These are phyloP conservation scores for Melieria picta DNA, from an alignment of 2,888 invertebrate genomes.

Conservation along the genomic window DNA sequence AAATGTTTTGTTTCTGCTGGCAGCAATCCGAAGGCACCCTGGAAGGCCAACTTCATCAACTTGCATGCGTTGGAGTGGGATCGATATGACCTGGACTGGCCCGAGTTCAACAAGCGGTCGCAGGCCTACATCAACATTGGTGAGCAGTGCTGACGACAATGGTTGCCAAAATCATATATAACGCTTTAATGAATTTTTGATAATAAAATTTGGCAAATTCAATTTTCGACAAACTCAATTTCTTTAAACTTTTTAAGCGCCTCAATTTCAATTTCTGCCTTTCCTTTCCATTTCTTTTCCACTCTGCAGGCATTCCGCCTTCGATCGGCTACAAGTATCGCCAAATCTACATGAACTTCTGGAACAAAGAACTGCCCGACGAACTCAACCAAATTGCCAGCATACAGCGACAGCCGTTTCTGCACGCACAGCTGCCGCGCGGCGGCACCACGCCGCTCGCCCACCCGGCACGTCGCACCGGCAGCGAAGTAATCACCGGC, in stretches of 20 bases:
- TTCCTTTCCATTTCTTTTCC: background rate
- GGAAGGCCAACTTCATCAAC: slow-evolving; percentile 73
- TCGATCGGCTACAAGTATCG: slow-evolving; percentile 79
- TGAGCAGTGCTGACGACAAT: slow-evolving; percentile 42
- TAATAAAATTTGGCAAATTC: no score
- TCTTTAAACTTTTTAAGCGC: no score
- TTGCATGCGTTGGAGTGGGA: slow-evolving; percentile 75
- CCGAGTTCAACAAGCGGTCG: slow-evolving; percentile 78
- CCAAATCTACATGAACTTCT: slow-evolving; percentile 80
- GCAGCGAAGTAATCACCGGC: slow-evolving; percentile 59
- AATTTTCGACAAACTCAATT: no score
- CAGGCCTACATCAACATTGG: slow-evolving; percentile 82
- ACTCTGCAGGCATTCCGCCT: slow-evolving; percentile 75
- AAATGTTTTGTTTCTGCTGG: slow-evolving; percentile 41
- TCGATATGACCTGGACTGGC: slow-evolving; percentile 82
- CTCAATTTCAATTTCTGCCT: background rate
- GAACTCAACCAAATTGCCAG: slow-evolving; percentile 70
- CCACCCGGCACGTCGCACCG: background rate
- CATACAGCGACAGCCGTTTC: slow-evolving; percentile 58
- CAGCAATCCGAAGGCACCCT: slow-evolving; percentile 82
- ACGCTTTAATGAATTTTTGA: no score
- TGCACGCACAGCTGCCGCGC: slow-evolving; percentile 37
- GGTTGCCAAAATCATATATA: no score
- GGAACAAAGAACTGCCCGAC: slow-evolving; percentile 85
- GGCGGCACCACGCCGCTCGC: slow-evolving; percentile 14